These are phyloP conservation scores for Astropecten irregularis DNA, from an alignment of 53 echinoderm and acorn worm genomes.

Conservation along the genomic window DNA sequence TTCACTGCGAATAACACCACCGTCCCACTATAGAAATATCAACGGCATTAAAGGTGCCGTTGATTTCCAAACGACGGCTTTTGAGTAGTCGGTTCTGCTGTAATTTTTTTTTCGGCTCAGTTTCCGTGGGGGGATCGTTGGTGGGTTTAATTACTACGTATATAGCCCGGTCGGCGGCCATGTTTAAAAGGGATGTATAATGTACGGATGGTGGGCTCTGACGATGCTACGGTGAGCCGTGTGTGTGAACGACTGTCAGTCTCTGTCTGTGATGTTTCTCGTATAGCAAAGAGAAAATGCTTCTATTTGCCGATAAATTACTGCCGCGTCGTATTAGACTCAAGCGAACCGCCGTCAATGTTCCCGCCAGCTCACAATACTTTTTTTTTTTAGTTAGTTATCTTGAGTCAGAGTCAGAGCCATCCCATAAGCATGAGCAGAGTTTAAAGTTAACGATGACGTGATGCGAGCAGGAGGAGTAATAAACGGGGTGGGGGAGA, in stretches of 20 bases:
- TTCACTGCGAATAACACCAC: not conserved
- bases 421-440: not conserved
- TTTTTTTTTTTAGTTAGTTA: no score
- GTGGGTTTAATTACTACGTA: conserved; percentile 25
- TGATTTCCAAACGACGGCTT: conserved; percentile 32
- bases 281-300: not conserved
- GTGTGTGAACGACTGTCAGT: no score
- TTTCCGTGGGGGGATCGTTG: not conserved
- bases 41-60: not conserved
- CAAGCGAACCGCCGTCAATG: not conserved
- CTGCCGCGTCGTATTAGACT: not conserved
- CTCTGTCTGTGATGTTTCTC: no score
- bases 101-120: no score
- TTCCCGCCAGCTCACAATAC: conserved; percentile 18
- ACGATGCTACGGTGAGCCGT: conserved; percentile 7
- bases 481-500: conserved; percentile 9
- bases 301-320: not conserved
- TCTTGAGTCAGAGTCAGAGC: no score
- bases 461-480: conserved; percentile 6
- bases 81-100: no score
- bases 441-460: conserved; percentile 41
- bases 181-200: conserved; percentile 47
- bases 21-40: conserved; percentile 5
- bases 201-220: no score
- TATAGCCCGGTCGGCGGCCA: conserved; percentile 35